Evolutionary conservation across 2,797 vertebrate genomes (phyloP), one percentile per base, ranked within the genome.

Genomic region (Neosilurus mollespiculum): DNA sequence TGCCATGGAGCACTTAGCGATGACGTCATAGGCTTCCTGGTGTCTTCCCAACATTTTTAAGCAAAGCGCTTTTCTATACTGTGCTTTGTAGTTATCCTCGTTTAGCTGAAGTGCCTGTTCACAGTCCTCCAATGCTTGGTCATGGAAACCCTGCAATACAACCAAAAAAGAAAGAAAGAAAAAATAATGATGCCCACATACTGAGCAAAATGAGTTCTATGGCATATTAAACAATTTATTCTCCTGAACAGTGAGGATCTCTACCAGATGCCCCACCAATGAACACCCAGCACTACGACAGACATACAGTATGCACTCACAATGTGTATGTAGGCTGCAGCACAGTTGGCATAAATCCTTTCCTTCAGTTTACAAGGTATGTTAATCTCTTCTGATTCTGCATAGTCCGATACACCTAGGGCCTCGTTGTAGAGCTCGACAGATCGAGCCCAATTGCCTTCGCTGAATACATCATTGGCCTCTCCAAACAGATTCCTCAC

Each of bases 401-500:
- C 97, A 87, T 99, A 99, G 30, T 97, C 96, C 1, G 97, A 95
- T 89, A 99, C 94, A 89, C 92, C 97, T 91, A 99, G 92, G 83
- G 97, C 96, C 91, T 99, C 98, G 0, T 96, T 96, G 88, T 98
- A 98, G 88, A 97, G 96, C 89, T 95, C 97, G 65, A 97, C 91
- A 4, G 98, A 96, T 87, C 94, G 94, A 1, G 95, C 94, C 96
- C 96, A 97, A 12, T 97, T 94, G 0, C 93, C 92, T 91, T 98
- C 97, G 87, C 90, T 95, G 90, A 96, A 99, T 0, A 96, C 93
- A 6, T 98, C 96, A 72, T 99, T 99, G 83, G 96, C 97, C 92
- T 99, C 98, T 26, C 96, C 96, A 86, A 96, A 99, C 86, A 99
- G 94, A 91, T 98, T 97, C 92, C 92, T 96, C 89, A 99, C 96